Base-by-base conservation (phyloP, 2,888 invertebrate species). In the Amblyteles armatorius region DNA sequence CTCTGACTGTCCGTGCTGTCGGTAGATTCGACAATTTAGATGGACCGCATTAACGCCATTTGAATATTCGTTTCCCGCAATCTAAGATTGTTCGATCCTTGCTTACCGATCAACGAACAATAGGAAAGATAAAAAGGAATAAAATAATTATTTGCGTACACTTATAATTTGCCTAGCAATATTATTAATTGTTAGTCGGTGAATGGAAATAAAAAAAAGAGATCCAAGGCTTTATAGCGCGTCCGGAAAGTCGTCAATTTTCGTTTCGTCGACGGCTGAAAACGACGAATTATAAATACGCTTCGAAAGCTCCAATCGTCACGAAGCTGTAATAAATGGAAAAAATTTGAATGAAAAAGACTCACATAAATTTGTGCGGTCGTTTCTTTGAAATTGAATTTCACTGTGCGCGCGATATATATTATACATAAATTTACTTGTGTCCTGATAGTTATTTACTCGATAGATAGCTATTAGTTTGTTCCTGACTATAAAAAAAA, bases 401-500 rank as follows among this genome's bases (percentile, higher is more conserved):
- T 89, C 82, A 87, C 85, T 88, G 87, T 87, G 85, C 86, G 83
- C 86, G 85, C 50, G 63, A 83, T 84, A 84, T 77, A 73, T 87
- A 87, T 77, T 84, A 87, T 82, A 78, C 48, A 76, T 79, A 74
- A 72, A 82, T 71, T 84, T 63, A 78, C 60, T 82, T 88, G 85
- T 87, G 85, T 87, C 85, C 86, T 87, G 86, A 83, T 87, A 84
- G 63, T 88, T 88, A 88, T 86, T 74, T 87, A 87, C 68, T 77
- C 77, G 69, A 85, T 89, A 87, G 84, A 73, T 86, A 88, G 87
- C 81, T 81, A 87, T 88, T 90, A 91, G 90, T 88, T 78, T 88
- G 88, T 91, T 92, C 87, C 89, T 90, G 87, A 84, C 87, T 86
- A 89, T 74, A 87, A 87, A 87, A 22, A 81, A 77, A 82, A 87